These are phyloP conservation scores for Poecile atricapillus DNA, from an alignment of 2,113 vertebrate genomes.

Conservation along the genomic window DNA sequence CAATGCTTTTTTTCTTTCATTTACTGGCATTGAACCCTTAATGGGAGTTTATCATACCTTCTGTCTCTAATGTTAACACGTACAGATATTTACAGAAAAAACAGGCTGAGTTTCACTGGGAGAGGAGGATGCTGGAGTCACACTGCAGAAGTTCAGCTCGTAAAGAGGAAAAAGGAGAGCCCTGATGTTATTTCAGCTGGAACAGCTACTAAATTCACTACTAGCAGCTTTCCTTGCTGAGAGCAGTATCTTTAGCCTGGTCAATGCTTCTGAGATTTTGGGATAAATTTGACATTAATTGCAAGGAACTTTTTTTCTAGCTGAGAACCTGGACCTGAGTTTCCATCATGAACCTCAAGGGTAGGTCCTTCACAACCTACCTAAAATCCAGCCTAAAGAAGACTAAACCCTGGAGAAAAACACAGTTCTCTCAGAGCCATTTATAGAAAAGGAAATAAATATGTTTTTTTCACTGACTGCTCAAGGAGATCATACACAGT, in stretches of 20 bases:
- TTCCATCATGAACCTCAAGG: neutral
- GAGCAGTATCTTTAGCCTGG: neutral
- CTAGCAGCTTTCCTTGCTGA: neutral
- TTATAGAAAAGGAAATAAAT: neutral
- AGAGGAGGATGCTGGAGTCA: neutral
- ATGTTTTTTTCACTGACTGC: neutral
- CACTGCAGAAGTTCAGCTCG: neutral
- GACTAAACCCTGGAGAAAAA: neutral
- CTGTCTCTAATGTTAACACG: neutral
- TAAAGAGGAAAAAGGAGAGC: constrained; percentile 3
- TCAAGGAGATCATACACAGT: neutral
- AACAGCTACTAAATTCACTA: constrained; percentile 25
- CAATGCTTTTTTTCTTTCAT: neutral
- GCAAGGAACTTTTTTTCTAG: neutral
- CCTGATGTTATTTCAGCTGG: constrained; percentile 52
- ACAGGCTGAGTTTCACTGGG: neutral
- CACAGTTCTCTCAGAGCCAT: neutral
- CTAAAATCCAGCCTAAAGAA: neutral
- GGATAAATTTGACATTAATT: neutral
- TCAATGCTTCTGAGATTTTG: neutral
- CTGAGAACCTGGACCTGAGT: neutral
- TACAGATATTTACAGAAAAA: constrained; percentile 20
- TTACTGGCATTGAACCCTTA: neutral
- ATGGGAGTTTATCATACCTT: neutral
- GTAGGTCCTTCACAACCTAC: neutral